phyloP scores from a whole-genome alignment of 2,888 invertebrate species.

The Phytoseiulus persimilis region DNA sequence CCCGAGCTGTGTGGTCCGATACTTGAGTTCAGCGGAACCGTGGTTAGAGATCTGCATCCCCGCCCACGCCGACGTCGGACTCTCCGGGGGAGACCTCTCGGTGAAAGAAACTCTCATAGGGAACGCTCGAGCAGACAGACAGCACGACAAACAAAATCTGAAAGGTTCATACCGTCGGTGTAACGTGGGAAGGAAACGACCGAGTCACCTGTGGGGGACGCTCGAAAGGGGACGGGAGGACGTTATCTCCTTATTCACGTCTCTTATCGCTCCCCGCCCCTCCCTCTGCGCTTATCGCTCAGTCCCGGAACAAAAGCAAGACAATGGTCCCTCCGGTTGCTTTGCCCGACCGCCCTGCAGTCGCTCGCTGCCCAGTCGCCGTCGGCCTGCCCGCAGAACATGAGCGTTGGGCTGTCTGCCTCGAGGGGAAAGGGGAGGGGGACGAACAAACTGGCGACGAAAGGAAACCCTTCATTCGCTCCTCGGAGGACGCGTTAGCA shows the following conservation, averaged over 20 bases:
- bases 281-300: not conserved
- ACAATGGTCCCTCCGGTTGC: not conserved
- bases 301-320: not conserved
- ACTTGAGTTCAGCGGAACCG: not conserved
- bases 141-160: not conserved
- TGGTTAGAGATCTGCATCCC: no score
- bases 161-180: not conserved
- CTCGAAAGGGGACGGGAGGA: not conserved
- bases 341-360: not conserved
- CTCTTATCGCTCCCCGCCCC: not conserved
- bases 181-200: not conserved
- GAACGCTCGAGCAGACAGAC: not conserved
- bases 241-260: not conserved
- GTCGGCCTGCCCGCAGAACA: not conserved
- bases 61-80: no score
- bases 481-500: not conserved
- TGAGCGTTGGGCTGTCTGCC: not conserved
- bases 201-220: not conserved
- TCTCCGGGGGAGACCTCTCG: no score
- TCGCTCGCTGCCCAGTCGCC: not conserved
- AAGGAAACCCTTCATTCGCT: not conserved
- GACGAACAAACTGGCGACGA: not conserved
- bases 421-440: not conserved
- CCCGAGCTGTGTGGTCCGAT: not conserved
- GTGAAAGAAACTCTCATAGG: no score